These are phyloP conservation scores for Hydrolagus affinis DNA, from an alignment of 2,113 vertebrate genomes.

Conservation along the genomic window DNA sequence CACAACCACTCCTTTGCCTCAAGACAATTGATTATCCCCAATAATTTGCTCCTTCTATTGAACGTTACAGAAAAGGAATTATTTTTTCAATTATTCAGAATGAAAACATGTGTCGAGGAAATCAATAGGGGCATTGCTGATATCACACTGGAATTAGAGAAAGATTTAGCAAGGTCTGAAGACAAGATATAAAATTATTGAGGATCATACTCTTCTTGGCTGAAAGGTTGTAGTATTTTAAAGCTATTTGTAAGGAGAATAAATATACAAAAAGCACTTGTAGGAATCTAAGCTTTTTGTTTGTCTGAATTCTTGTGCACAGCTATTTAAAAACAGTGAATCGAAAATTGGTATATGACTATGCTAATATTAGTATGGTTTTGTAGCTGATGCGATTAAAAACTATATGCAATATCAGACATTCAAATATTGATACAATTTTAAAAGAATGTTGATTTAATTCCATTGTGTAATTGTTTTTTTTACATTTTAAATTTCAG, in stretches of 20 bases:
- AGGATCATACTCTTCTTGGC: background rate
- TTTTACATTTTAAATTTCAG: conserved; percentile 27
- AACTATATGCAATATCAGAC: conserved; percentile 16
- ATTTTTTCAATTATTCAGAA: conserved; percentile 35
- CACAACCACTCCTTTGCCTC: conserved; percentile 43
- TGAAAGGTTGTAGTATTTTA: background rate
- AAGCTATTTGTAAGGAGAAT: background rate
- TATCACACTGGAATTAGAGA: conserved; percentile 52
- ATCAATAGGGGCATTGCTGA: conserved; percentile 56
- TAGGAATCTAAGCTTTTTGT: background rate
- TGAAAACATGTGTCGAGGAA: conserved; percentile 47
- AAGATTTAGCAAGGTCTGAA: conserved; percentile 46
- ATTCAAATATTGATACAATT: conserved; percentile 27
- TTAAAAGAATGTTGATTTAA: conserved; percentile 9
- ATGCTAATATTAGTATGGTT: background rate
- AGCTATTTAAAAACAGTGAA: background rate
- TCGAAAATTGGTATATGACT: background rate
- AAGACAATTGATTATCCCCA: conserved; percentile 55
- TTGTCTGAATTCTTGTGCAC: background rate
- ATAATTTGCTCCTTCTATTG: conserved; percentile 63
- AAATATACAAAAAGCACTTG: background rate
- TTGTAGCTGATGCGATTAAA: conserved; percentile 12
- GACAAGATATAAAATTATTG: background rate
- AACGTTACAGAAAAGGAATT: conserved; percentile 57
- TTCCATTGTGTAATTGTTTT: conserved; percentile 18